Conservation (phyloP, 2,888 invertebrate genomes). For the Serripes groenlandicus region DNA sequence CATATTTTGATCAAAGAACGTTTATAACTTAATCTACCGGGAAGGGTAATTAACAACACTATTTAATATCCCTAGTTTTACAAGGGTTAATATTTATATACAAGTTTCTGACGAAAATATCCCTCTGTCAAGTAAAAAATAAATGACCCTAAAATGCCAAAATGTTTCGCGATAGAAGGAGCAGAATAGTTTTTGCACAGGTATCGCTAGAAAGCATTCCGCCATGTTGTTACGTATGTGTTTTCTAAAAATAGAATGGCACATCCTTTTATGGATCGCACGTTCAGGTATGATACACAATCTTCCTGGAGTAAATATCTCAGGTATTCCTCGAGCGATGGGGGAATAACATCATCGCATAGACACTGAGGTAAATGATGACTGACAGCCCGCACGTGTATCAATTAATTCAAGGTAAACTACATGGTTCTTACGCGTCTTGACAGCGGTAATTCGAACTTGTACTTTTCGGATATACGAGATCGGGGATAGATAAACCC, state of each 20-base stretch:
- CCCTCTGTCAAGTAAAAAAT: background rate
- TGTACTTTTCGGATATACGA: conserved; percentile 4
- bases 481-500: background rate
- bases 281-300: conserved; percentile 55
- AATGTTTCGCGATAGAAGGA: background rate
- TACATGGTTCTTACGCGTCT: conserved; percentile 24
- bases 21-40: no score
- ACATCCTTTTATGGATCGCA: conserved; percentile 68
- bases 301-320: conserved; percentile 52
- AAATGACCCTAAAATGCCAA: conserved; percentile 5
- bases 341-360: conserved; percentile 38
- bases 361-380: conserved; percentile 46
- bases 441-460: conserved; percentile 22
- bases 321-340: conserved; percentile 53
- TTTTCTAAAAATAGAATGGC: conserved; percentile 62
- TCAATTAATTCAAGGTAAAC: conserved; percentile 54
- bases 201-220: conserved; percentile 14
- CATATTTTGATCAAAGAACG: no score
- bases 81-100: no score
- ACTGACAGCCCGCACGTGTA: conserved; percentile 60
- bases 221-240: conserved; percentile 56
- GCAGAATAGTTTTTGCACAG: conserved; percentile 6
- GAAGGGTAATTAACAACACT: no score
- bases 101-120: background rate
- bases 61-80: no score